A percentile compares a stretch with the other conserved stretches of the same genome.
These are phyloP conservation scores for Melitaea cinxia DNA, from an alignment of 1,140 invertebrate genomes.

Conservation along the genomic window DNA sequence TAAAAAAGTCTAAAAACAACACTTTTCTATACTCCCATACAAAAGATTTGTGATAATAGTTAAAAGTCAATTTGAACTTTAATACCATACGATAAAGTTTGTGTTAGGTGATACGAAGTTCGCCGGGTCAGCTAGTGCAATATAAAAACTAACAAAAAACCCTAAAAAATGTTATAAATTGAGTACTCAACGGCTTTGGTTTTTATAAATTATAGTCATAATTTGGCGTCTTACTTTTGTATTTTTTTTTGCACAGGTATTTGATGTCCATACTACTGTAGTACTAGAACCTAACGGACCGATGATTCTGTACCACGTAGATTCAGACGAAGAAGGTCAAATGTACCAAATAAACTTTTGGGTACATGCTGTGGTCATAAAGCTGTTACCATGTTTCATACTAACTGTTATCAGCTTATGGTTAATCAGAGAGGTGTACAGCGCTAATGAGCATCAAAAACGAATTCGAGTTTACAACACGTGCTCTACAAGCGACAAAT, in stretches of 20 bases:
- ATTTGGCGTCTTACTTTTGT: neutral
- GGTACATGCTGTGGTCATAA: constrained; percentile 92
- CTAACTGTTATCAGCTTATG: constrained; percentile 91
- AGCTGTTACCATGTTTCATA: constrained; percentile 91
- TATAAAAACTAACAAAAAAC: neutral
- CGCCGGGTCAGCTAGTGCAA: no score
- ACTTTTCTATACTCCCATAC: no score
- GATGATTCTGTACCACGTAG: constrained; percentile 85
- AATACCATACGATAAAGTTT: no score
- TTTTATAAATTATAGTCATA: neutral
- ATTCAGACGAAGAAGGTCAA: constrained; percentile 82
- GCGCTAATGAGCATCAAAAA: constrained; percentile 71
- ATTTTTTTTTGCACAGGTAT: constrained; percentile 51
- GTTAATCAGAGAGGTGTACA: constrained; percentile 87
- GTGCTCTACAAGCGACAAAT: constrained; percentile 73
- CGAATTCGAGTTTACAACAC: constrained; percentile 65
- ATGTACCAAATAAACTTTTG: constrained; percentile 89
- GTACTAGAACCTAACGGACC: constrained; percentile 71
- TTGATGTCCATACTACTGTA: constrained; percentile 70
- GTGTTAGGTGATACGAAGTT: no score
- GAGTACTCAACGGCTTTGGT: neutral
- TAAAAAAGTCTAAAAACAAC: no score
- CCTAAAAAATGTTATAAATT: neutral
- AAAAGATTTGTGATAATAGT: no score
- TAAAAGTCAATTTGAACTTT: no score